Conservation (phyloP, 2,113 vertebrate species). For the Mungos mungo region DNA sequence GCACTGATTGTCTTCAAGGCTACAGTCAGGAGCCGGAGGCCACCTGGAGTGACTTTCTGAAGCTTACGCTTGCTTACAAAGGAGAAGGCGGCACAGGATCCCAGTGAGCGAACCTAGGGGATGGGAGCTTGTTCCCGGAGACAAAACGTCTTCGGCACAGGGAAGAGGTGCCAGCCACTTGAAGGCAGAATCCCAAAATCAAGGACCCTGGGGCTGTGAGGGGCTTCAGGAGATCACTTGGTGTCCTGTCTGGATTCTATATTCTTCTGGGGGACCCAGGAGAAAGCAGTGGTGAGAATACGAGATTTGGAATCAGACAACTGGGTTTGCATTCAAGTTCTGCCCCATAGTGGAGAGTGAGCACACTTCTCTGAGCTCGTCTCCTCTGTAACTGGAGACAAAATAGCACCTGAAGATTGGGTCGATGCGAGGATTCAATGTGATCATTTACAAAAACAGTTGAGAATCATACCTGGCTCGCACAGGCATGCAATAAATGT, state of each 20-base stretch:
- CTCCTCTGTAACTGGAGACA: not conserved
- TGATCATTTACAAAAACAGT: not conserved
- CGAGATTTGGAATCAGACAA: not conserved
- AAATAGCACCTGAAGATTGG: not conserved
- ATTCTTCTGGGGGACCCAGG: not conserved
- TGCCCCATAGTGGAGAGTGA: not conserved
- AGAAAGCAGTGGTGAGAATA: not conserved
- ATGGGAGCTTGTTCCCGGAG: not conserved
- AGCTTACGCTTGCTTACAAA: not conserved
- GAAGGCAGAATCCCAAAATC: not conserved
- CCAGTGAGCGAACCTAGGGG: not conserved
- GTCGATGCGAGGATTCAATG: not conserved
- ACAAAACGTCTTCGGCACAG: not conserved
- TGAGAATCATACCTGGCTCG: not conserved
- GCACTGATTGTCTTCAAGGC: not conserved
- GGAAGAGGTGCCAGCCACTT: not conserved
- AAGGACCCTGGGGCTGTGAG: not conserved
- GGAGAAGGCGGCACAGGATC: not conserved
- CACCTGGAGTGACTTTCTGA: not conserved
- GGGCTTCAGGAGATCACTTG: not conserved
- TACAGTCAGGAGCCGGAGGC: not conserved
- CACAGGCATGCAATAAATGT: not conserved
- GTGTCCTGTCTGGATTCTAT: not conserved
- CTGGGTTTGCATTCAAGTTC: not conserved
- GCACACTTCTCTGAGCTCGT: not conserved